Evolutionary conservation across 2,113 vertebrate genomes (phyloP).

Genomic region (Ophthalmolycus amberensis): DNA sequence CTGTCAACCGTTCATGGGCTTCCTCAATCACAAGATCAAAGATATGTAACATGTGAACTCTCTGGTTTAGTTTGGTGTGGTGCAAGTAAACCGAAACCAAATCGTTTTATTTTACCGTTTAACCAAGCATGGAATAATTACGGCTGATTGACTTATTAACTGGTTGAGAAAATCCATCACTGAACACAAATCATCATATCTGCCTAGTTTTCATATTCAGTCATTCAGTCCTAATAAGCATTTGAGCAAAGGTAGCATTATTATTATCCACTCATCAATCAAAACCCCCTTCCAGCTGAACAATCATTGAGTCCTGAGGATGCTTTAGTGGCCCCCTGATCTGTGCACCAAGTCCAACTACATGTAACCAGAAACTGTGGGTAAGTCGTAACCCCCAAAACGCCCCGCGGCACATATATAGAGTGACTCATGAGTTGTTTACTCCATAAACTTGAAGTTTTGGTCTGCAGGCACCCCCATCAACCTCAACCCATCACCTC

Average conservation of each 20-base stretch:
- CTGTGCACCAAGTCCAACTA: constrained; percentile 1
- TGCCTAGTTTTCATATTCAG: not conserved
- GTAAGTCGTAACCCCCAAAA: constrained; percentile 1
- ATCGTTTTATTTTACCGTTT: not conserved
- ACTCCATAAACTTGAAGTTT: constrained; percentile 41
- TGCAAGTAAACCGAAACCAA: not conserved
- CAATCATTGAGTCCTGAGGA: constrained; percentile 6
- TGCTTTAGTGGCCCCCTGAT: not conserved
- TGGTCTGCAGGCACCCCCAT: constrained; percentile 8
- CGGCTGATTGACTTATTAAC: not conserved
- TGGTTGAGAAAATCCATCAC: not conserved
- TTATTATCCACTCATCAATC: not conserved
- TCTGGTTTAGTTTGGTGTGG: not conserved
- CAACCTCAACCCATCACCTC: constrained; percentile 29
- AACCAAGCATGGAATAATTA: not conserved
- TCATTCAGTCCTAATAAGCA: not conserved
- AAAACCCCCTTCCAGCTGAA: not conserved
- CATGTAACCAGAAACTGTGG: constrained; percentile 9
- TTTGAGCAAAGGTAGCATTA: constrained; percentile 1
- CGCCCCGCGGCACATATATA: constrained; percentile 19
- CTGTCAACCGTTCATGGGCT: constrained; percentile 2
- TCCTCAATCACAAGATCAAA: not conserved
- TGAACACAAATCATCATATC: not conserved
- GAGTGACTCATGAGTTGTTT: constrained; percentile 49
- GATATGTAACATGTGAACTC: not conserved